A percentile compares a stretch with the other conserved stretches of the same genome.
Conservation (phyloP, 2,888 invertebrate genomes). For the Harpalus rubripes region DNA sequence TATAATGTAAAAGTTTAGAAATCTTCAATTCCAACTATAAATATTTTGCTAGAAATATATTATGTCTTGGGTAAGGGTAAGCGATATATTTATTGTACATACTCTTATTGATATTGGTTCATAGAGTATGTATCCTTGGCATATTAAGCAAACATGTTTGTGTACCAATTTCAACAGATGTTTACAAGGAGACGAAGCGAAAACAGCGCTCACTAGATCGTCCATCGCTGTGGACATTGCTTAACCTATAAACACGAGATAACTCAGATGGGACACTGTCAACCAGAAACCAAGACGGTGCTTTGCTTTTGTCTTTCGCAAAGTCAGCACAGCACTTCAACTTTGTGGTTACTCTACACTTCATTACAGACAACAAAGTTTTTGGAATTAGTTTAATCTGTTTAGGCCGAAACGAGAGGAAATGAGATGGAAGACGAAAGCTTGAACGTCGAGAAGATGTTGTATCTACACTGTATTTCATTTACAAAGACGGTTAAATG, state of each 20-base stretch:
- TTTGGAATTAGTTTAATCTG: conserved; percentile 18
- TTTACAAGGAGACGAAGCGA: conserved; percentile 22
- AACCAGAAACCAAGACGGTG: conserved; percentile 11
- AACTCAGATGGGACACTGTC: not conserved
- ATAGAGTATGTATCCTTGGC: conserved; percentile 11
- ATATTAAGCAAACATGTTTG: conserved; percentile 37
- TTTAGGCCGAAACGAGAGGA: not conserved
- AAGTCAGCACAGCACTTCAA: not conserved
- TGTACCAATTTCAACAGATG: conserved; percentile 24
- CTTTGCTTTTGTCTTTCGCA: conserved; percentile 4
- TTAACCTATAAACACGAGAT: conserved; percentile 28
- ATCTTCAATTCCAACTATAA: not conserved
- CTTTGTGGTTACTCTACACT: conserved; percentile 12
- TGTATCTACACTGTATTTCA: not conserved
- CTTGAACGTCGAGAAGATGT: not conserved
- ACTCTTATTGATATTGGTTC: conserved; percentile 12
- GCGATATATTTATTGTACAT: conserved; percentile 5
- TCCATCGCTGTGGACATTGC: conserved; percentile 30
- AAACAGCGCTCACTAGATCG: conserved; percentile 36
- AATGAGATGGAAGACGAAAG: conserved; percentile 1
- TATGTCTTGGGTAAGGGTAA: not conserved
- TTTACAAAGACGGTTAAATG: conserved; percentile 2
- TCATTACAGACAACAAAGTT: conserved; percentile 20
- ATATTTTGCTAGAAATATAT: not conserved
- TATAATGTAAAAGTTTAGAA: not conserved